Evolutionary conservation across 2,113 vertebrate species (phyloP).

Genomic region (Chaenogobius annularis): DNA sequence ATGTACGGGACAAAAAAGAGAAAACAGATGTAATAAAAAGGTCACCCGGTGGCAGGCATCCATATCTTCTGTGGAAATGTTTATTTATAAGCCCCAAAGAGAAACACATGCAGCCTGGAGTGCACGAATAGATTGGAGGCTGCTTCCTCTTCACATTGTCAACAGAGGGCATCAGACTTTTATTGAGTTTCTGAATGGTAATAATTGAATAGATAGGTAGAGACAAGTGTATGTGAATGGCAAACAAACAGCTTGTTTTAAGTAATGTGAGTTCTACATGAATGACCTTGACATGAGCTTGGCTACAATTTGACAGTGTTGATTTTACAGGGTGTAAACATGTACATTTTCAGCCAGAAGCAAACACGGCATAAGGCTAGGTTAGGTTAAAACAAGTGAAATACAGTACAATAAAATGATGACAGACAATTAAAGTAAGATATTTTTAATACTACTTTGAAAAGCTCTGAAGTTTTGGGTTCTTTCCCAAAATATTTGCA

Average conservation of each 20-base stretch:
- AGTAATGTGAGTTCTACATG: not conserved
- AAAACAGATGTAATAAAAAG: slow-evolving; percentile 82
- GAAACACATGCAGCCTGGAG: slow-evolving; percentile 72
- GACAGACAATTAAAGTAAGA: not conserved
- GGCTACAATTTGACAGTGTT: not conserved
- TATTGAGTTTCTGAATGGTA: slow-evolving; percentile 38
- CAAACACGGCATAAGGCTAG: not conserved
- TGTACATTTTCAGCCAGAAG: not conserved
- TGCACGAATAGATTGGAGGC: slow-evolving; percentile 57
- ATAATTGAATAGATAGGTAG: slow-evolving; percentile 14
- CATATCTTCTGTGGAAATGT: slow-evolving; percentile 75
- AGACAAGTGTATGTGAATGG: not conserved
- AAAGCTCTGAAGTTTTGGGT: slow-evolving; percentile 36
- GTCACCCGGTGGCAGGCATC: slow-evolving; percentile 77
- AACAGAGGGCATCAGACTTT: slow-evolving; percentile 69
- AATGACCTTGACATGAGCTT: not conserved
- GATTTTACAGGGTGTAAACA: not conserved
- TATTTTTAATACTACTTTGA: too few species aligned
- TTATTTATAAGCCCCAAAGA: slow-evolving; percentile 77
- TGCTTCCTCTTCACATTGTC: slow-evolving; percentile 60
- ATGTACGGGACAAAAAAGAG: slow-evolving; percentile 67
- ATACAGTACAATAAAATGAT: not conserved
- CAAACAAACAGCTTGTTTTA: not conserved
- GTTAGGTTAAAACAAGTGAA: too few species aligned
- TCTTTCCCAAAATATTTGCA: slow-evolving; percentile 70